A percentile compares a stretch with the other conserved stretches of the same genome.
phyloP scores from a whole-genome alignment of 2,113 vertebrate genomes.

The Aramus guarauna region DNA sequence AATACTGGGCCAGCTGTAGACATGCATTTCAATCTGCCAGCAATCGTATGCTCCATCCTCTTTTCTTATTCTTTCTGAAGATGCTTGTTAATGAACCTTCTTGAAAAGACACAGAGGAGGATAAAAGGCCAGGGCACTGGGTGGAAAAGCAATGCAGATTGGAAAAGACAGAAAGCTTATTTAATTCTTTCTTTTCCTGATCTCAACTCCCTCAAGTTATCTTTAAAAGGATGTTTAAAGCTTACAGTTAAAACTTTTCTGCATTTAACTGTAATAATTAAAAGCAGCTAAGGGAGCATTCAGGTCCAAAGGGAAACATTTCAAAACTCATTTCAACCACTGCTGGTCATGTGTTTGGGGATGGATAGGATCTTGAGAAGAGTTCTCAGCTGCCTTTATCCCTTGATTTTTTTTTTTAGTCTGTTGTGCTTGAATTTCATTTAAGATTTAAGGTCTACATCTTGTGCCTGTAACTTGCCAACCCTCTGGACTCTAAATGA shows the following conservation, averaged over 20 bases:
- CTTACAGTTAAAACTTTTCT: constrained; percentile 26
- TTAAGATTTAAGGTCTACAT: neutral
- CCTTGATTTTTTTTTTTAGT: neutral
- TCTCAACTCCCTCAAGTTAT: constrained; percentile 35
- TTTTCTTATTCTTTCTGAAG: constrained; percentile 58
- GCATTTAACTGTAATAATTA: constrained; percentile 42
- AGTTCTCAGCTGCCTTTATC: neutral
- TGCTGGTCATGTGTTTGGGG: neutral
- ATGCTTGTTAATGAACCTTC: constrained; percentile 22
- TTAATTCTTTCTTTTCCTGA: constrained; percentile 48
- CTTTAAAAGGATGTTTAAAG: constrained; percentile 33
- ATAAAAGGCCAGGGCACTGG: constrained; percentile 16
- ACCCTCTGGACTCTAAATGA: neutral
- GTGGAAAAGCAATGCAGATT: neutral
- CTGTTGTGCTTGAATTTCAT: neutral
- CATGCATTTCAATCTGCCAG: neutral
- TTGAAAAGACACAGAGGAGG: neutral
- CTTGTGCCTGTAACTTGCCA: neutral
- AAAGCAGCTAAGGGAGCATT: neutral
- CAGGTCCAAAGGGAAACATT: neutral
- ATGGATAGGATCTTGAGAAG: neutral
- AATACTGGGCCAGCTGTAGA: neutral
- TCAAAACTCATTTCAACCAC: neutral
- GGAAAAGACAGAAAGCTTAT: constrained; percentile 14
- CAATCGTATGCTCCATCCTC: neutral